These are phyloP conservation scores for Nycteola revayana DNA, from an alignment of 2,888 invertebrate genomes.

Conservation along the genomic window DNA sequence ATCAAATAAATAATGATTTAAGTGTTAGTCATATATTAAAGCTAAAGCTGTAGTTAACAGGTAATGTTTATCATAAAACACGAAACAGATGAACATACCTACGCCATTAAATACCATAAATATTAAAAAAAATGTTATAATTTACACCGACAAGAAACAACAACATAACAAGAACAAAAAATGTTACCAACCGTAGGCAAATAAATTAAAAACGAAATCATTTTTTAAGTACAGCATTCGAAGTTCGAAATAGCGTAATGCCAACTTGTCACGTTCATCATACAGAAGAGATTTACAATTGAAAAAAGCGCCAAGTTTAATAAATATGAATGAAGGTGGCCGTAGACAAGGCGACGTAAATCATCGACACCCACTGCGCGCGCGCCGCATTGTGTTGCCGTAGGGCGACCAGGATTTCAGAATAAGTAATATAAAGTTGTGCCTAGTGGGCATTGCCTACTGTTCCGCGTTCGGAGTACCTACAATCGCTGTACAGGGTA, in stretches of 20 bases:
- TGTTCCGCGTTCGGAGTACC: too few species aligned
- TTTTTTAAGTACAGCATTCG: conserved; percentile 4
- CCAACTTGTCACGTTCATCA: conserved; percentile 57
- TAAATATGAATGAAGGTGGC: conserved; percentile 71
- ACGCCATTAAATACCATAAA: too few species aligned
- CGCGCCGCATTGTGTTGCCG: conserved; percentile 42
- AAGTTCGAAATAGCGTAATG: conserved; percentile 35
- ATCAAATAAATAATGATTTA: too few species aligned
- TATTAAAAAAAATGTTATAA: too few species aligned
- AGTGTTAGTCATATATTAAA: too few species aligned
- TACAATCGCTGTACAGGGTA: too few species aligned
- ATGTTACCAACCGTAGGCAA: conserved; percentile 22
- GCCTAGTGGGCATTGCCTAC: too few species aligned
- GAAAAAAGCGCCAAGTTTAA: conserved; percentile 64
- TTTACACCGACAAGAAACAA: too few species aligned
- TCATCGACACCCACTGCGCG: conserved; percentile 73
- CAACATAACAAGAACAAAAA: conserved; percentile 3
- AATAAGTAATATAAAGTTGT: too few species aligned
- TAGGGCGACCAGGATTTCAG: conserved; percentile 20
- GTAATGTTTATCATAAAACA: conserved; percentile 2
- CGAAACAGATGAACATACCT: too few species aligned
- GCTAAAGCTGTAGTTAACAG: too few species aligned
- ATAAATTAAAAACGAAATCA: conserved; percentile 9
- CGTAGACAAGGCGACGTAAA: conserved; percentile 56
- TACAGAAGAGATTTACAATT: conserved; percentile 56